These are phyloP conservation scores for Parapsyche elsis DNA, from an alignment of 1,140 invertebrate species.

Conservation along the genomic window DNA sequence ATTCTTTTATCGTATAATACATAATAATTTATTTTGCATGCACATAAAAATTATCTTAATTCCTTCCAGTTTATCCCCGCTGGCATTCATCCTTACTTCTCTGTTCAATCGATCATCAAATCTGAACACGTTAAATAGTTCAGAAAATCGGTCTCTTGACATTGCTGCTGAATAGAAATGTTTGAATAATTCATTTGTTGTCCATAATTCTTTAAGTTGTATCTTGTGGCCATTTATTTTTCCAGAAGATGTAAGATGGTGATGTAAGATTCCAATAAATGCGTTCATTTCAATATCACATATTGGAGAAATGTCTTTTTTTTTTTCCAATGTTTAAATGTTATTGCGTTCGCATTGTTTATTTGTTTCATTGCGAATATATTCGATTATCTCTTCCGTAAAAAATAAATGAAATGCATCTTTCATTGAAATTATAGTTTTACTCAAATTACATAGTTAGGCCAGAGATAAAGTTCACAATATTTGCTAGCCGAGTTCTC, in stretches of 20 bases:
- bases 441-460: conserved; percentile 19
- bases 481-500: conserved; percentile 25
- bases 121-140: conserved; percentile 13
- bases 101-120: conserved; percentile 32
- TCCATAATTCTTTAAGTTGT: too few species aligned
- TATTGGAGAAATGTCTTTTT: too few species aligned
- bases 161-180: conserved; percentile 33
- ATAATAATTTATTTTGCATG: conserved; percentile 33
- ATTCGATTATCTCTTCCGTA: not conserved
- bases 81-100: not conserved
- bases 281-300: conserved; percentile 21
- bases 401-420: conserved; percentile 20
- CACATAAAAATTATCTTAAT: conserved; percentile 26
- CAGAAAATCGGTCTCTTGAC: conserved; percentile 33
- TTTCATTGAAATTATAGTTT: not conserved
- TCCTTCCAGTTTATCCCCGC: conserved; percentile 18
- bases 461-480: conserved; percentile 16
- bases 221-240: not conserved
- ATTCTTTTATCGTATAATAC: too few species aligned
- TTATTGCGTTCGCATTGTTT: conserved; percentile 13
- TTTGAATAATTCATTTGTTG: too few species aligned
- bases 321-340: conserved; percentile 27
- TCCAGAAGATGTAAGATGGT: conserved; percentile 28
- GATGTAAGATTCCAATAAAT: conserved; percentile 28
- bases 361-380: conserved; percentile 17